phyloP scores from a whole-genome alignment of 2,888 invertebrate species.

The Peribatodes rhomboidaria region DNA sequence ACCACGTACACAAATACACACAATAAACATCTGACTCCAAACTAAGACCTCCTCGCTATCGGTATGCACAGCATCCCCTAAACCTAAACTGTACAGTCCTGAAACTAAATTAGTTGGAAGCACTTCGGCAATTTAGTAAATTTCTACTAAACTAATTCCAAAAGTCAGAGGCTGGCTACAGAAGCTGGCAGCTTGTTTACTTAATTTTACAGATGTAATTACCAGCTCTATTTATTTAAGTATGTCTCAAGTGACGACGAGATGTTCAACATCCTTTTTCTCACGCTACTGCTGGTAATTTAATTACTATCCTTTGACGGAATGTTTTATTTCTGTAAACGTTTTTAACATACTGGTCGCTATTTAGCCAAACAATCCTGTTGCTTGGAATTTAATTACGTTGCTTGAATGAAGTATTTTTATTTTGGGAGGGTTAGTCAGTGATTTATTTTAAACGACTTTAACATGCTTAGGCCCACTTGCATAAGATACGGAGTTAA shows the following conservation, averaged over 20 bases:
- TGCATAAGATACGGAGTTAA: no score
- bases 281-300: constrained; percentile 30
- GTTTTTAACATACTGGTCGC: neutral
- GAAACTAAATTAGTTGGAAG: constrained; percentile 21
- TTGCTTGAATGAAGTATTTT: constrained; percentile 14
- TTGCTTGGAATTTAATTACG: constrained; percentile 24
- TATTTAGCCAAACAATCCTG: neutral
- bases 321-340: neutral
- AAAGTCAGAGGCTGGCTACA: constrained; percentile 15
- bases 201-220: constrained; percentile 39
- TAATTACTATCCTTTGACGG: constrained; percentile 19
- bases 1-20: neutral
- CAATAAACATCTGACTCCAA: neutral
- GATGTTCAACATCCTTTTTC: constrained; percentile 30
- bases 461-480: no score
- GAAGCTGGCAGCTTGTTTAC: constrained; percentile 32
- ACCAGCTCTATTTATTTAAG: constrained; percentile 30
- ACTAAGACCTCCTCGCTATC: constrained; percentile 5
- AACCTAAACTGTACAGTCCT: neutral
- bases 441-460: neutral
- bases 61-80: constrained; percentile 1
- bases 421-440: neutral
- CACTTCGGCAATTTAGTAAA: constrained; percentile 20
- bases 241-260: constrained; percentile 34
- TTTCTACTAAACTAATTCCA: constrained; percentile 25